Evolutionary conservation across 2,888 invertebrate species (phyloP).

Genomic region (Polyploca ridens): DNA sequence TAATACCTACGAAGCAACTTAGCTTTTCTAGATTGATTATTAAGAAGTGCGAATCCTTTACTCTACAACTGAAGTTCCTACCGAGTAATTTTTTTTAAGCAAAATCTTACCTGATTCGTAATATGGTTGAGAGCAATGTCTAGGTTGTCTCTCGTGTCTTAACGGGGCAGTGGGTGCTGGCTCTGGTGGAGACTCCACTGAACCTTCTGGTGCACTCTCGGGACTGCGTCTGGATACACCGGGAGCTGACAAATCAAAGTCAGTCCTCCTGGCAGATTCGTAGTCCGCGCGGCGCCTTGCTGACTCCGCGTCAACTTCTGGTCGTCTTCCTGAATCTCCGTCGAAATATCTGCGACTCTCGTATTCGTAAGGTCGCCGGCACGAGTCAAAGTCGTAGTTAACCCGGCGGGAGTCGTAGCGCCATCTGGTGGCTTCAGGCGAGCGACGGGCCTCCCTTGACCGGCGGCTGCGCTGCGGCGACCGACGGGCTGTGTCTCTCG

Average conservation of each 20-base stretch:
- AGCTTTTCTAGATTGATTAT: neutral
- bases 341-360: conserved; percentile 64
- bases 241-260: conserved; percentile 77
- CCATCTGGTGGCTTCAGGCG: conserved; percentile 77
- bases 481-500: conserved; percentile 86
- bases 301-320: conserved; percentile 74
- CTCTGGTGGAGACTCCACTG: conserved; percentile 78
- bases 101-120: conserved; percentile 76
- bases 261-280: conserved; percentile 78
- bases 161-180: conserved; percentile 79
- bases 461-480: conserved; percentile 77
- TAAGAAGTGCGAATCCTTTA: neutral
- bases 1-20: neutral
- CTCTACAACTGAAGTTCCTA: neutral
- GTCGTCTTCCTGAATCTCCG: conserved; percentile 71
- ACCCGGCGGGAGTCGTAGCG: conserved; percentile 74
- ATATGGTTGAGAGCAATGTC: conserved; percentile 75
- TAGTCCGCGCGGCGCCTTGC: conserved; percentile 76
- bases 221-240: conserved; percentile 73
- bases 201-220: conserved; percentile 78
- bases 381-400: conserved; percentile 75
- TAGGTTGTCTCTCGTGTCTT: conserved; percentile 67
- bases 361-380: conserved; percentile 77
- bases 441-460: conserved; percentile 72
- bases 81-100: neutral